These are phyloP conservation scores for Palythoa grandiflora DNA, from an alignment of 92 coral and sea anemone species.

Conservation along the genomic window DNA sequence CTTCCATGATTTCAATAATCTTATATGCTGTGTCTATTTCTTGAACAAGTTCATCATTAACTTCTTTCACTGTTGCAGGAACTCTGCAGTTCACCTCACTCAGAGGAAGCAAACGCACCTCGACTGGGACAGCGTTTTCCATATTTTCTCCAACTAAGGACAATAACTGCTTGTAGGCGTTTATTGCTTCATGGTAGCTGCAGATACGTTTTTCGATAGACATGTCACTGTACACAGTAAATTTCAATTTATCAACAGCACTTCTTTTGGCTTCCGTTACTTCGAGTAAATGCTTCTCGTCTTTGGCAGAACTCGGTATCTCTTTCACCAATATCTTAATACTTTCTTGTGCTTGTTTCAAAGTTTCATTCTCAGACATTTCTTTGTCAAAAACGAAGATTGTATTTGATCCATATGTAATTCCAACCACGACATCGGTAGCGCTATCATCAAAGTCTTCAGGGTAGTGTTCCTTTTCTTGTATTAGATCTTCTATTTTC, in stretches of 20 bases:
- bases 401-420: slow-evolving; percentile 51
- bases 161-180: slow-evolving; percentile 53
- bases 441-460: slow-evolving; percentile 56
- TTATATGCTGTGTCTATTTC: slow-evolving; percentile 29
- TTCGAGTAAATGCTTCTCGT: slow-evolving; percentile 12
- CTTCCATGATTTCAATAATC: slow-evolving; percentile 22
- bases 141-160: slow-evolving; percentile 58
- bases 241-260: slow-evolving; percentile 48
- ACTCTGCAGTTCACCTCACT: slow-evolving; percentile 35
- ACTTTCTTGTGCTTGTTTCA: slow-evolving; percentile 49
- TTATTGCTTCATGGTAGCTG: slow-evolving; percentile 54
- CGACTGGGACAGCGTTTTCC: slow-evolving; percentile 47
- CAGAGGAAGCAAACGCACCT: slow-evolving; percentile 37
- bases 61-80: slow-evolving; percentile 43
- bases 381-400: slow-evolving; percentile 59
- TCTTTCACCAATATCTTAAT: slow-evolving; percentile 45
- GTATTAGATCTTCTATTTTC: slow-evolving; percentile 43
- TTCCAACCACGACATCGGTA: slow-evolving; percentile 69
- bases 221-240: slow-evolving; percentile 54
- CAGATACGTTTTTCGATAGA: slow-evolving; percentile 28
- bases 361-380: slow-evolving; percentile 34
- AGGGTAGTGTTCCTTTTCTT: slow-evolving; percentile 49
- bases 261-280: slow-evolving; percentile 34
- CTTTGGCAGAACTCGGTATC: slow-evolving; percentile 40
- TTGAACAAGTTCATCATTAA: slow-evolving; percentile 40